Evolutionary conservation across 2,888 invertebrate genomes (phyloP).

Genomic region (Auanema freiburgensis): DNA sequence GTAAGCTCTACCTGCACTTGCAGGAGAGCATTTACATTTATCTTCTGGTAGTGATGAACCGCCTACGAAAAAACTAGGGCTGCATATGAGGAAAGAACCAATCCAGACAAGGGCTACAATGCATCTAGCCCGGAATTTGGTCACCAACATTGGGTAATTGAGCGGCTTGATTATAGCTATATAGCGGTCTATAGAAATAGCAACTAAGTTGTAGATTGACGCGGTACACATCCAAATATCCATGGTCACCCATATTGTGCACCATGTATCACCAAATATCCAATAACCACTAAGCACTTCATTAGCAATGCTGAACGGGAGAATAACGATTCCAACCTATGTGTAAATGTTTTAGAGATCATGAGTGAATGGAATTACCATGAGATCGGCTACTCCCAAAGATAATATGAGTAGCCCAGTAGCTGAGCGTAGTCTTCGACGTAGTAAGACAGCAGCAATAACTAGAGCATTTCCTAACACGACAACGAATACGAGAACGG

Average conservation of each 20-base stretch:
- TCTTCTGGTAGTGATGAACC: slow-evolving; percentile 31
- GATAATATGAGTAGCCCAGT: slow-evolving; percentile 96
- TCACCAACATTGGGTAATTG: slow-evolving; percentile 85
- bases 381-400: slow-evolving; percentile 88
- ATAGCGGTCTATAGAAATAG: slow-evolving; percentile 85
- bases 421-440: slow-evolving; percentile 77
- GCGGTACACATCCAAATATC: slow-evolving; percentile 99
- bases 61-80: slow-evolving; percentile 78
- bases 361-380: slow-evolving; percentile 66
- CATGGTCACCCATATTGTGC: slow-evolving; percentile 83
- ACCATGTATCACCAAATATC: slow-evolving; percentile 95
- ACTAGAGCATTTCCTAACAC: slow-evolving; percentile 63
- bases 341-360: slow-evolving; percentile 19
- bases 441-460: slow-evolving; percentile 62
- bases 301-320: slow-evolving; percentile 92
- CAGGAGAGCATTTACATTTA: slow-evolving; percentile 79
- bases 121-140: slow-evolving; percentile 66
- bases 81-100: slow-evolving; percentile 90
- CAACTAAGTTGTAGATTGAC: slow-evolving; percentile 91
- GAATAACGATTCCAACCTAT: slow-evolving; percentile 84
- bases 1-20: slow-evolving; percentile 85
- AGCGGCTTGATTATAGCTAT: slow-evolving; percentile 94
- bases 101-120: slow-evolving; percentile 80
- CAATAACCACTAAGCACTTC: slow-evolving; percentile 81
- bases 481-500: slow-evolving; percentile 62